A percentile compares a stretch with the other conserved stretches of the same genome.
phyloP scores from a whole-genome alignment of 2,888 invertebrate genomes.

The Apodemia hepburni region DNA sequence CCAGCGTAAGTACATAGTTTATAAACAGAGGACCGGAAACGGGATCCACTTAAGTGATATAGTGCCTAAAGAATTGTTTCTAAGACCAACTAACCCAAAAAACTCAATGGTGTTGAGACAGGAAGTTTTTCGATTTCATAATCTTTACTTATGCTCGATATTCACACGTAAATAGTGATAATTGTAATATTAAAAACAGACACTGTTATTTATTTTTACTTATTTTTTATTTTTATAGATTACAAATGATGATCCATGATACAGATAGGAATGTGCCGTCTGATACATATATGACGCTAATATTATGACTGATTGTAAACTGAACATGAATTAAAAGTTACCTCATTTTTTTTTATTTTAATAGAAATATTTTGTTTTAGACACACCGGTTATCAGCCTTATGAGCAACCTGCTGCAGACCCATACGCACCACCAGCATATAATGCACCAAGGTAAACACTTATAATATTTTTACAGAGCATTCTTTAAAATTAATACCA shows the following conservation, averaged over 20 bases:
- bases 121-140: no score
- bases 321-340: neutral
- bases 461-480: neutral
- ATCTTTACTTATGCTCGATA: no score
- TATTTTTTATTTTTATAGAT: no score
- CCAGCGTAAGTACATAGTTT: constrained; percentile 46
- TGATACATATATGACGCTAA: constrained; percentile 72
- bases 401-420: constrained; percentile 58
- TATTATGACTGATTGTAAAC: constrained; percentile 44
- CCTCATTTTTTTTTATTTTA: constrained; percentile 14
- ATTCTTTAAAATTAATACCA: no score
- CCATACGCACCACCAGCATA: constrained; percentile 61
- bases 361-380: constrained; percentile 37
- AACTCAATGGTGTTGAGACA: no score
- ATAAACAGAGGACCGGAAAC: no score
- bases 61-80: no score
- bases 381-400: constrained; percentile 67
- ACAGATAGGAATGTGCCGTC: constrained; percentile 79
- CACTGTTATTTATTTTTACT: no score
- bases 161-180: no score
- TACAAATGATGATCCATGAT: constrained; percentile 62
- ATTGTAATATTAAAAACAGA: no score
- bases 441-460: constrained; percentile 51
- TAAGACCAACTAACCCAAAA: no score
- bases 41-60: no score